phyloP scores from a whole-genome alignment of 2,113 vertebrate genomes.

The Bombycilla garrulus region DNA sequence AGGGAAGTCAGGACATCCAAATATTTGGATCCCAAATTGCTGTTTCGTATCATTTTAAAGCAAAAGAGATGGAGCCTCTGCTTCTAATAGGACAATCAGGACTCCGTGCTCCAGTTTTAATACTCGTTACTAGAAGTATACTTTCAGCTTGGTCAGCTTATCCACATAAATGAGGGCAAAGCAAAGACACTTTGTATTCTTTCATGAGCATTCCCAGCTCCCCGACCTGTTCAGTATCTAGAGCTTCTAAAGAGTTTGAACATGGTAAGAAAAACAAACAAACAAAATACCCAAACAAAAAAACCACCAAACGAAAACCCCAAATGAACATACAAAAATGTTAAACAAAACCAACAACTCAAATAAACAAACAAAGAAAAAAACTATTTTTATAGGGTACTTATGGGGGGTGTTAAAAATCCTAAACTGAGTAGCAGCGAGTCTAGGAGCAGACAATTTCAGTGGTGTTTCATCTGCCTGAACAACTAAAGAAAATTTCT shows the following conservation, averaged over 20 bases:
- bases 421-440: not conserved
- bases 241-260: not conserved
- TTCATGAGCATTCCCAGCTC: not conserved
- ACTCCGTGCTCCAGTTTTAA: not conserved
- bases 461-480: not conserved
- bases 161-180: not conserved
- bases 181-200: not conserved
- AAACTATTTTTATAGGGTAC: accelerated
- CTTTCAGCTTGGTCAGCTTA: not conserved
- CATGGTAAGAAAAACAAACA: no score
- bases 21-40: not conserved
- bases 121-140: not conserved
- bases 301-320: not conserved
- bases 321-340: not conserved
- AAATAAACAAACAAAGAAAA: not conserved
- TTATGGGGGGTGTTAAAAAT: not conserved
- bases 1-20: not conserved
- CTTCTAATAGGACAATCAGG: not conserved
- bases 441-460: not conserved
- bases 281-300: not conserved
- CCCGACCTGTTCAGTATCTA: not conserved
- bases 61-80: not conserved
- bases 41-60: not conserved
- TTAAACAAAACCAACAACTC: not conserved
- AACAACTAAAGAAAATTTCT: not conserved